Percentiles rank a stretch among this genome's conserved stretches.
Conservation (phyloP, 2,888 invertebrate genomes). For the Calephelis perditalis region DNA sequence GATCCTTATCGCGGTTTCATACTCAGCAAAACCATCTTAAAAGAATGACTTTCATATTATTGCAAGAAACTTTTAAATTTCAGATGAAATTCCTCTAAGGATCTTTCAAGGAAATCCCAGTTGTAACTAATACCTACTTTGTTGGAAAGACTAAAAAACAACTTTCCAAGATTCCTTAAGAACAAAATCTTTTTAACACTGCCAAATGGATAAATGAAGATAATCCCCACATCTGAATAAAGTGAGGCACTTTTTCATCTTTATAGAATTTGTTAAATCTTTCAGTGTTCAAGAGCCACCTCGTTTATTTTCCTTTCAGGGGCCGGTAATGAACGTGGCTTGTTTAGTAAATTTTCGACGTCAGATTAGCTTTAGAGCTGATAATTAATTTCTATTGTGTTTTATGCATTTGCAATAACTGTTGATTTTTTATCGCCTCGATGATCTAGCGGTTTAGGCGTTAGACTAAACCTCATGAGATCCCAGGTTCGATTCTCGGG, state of each 20-base stretch:
- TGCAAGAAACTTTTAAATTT: slow-evolving; percentile 6
- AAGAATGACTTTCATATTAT: slow-evolving; percentile 2
- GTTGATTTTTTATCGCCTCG: too few species aligned
- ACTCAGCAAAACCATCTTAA: neutral
- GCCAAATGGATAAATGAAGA: slow-evolving; percentile 31
- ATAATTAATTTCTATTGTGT: neutral
- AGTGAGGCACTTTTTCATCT: slow-evolving; percentile 44
- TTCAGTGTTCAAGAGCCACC: slow-evolving; percentile 37
- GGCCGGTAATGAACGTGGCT: slow-evolving; percentile 44
- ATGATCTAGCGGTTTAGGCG: too few species aligned
- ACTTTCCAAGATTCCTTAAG: slow-evolving; percentile 18
- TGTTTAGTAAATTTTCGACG: slow-evolving; percentile 25
- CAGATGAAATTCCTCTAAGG: neutral
- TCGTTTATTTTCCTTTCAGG: slow-evolving; percentile 44
- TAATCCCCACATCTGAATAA: slow-evolving; percentile 37
- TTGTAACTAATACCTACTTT: slow-evolving; percentile 16
- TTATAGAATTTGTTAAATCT: slow-evolving; percentile 43
- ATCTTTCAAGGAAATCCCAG: slow-evolving; percentile 11
- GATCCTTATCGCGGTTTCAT: too few species aligned
- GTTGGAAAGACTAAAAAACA: slow-evolving; percentile 15
- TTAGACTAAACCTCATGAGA: too few species aligned
- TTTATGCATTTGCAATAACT: too few species aligned
- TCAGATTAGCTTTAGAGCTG: slow-evolving; percentile 12
- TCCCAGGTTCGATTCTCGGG: too few species aligned
- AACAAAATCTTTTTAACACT: slow-evolving; percentile 17